phyloP scores from a whole-genome alignment of 1,140 invertebrate genomes.

The Phenacoccus solenopsis region DNA sequence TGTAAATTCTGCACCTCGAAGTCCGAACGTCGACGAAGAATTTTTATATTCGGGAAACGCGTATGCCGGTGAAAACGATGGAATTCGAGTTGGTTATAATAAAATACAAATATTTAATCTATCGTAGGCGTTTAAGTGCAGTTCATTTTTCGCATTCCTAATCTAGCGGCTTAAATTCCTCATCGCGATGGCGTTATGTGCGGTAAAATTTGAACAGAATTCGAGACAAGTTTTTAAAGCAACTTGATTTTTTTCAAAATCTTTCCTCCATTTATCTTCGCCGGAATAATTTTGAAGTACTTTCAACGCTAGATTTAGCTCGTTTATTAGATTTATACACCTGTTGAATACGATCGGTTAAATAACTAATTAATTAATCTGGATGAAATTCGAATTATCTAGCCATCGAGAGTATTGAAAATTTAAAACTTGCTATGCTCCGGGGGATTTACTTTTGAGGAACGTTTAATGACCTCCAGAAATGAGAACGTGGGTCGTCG shows the following conservation, averaged over 20 bases:
- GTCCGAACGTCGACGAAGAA: not conserved
- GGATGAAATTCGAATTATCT: not conserved
- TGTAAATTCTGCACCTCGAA: no score
- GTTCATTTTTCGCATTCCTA: not conserved
- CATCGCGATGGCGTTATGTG: not conserved
- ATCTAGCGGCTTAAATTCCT: not conserved
- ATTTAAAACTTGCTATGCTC: not conserved
- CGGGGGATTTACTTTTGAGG: not conserved
- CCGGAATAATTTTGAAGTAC: no score
- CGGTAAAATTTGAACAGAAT: not conserved
- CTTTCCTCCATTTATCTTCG: no score
- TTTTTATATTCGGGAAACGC: not conserved
- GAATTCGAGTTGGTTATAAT: not conserved
- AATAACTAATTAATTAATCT: constrained; percentile 4
- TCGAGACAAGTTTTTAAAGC: no score
- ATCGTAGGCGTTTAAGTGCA: not conserved
- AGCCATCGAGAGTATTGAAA: not conserved
- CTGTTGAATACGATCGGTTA: not conserved
- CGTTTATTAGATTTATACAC: no score
- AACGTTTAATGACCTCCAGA: not conserved
- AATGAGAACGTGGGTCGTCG: not conserved
- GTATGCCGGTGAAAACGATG: not conserved
- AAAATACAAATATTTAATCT: not conserved
- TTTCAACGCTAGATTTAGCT: no score
- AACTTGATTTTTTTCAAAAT: no score